Base-by-base conservation (phyloP, 64 coral and sea anemone species). In the Astreopora myriophthalma region DNA sequence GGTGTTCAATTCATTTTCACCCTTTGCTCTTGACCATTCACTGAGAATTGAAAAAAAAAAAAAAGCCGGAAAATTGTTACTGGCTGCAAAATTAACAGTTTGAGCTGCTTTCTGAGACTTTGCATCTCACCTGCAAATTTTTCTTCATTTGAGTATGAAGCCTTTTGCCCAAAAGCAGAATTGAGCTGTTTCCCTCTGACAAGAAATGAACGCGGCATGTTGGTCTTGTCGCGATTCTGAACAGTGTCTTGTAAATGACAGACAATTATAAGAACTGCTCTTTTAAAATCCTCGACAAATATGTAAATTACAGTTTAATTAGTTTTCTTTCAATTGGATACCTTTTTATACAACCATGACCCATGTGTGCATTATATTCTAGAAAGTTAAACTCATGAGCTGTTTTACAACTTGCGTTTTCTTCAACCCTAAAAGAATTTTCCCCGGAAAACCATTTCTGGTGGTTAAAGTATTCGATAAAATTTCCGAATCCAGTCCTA, bases 291-390 rank as follows among this genome's bases (percentile, higher is more conserved):
- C 57, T 64, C 79, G 35, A 34, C 33, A 83, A 83, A 83, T 83
- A 83, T 83, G 79, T 83, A 83, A 83, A 83, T 83, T 83, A 57
- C 29, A 83, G 49, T 83, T 65, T 83, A 83, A 83, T 83, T 83
- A 83, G 29, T 83, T 83, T 61, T 34, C 34, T 39, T 83, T 83
- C 79, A 83, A 64, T 39, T 65, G 57, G 79, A 65, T 83, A 65
- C 79, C 79, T 83, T 83, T 81, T 64, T 65, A 38, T 83, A 26
- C 22, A 37, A 31, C 52, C 17, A 6, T 83, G 32, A 28, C 58
- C 79, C 57, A 64, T 35, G 30, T 83, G 79, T 4, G 33, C 23
- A 17, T 25, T 38, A n/a, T 16, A 0, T 58, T 38, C 35, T 57
- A 35, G 19, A 37, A 11, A 36, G 33, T 65, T 22, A 32, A 64